Evolutionary conservation across 2,888 invertebrate genomes (phyloP), one percentile per base, ranked within the genome.

Genomic region (Tiliacea aurago): DNA sequence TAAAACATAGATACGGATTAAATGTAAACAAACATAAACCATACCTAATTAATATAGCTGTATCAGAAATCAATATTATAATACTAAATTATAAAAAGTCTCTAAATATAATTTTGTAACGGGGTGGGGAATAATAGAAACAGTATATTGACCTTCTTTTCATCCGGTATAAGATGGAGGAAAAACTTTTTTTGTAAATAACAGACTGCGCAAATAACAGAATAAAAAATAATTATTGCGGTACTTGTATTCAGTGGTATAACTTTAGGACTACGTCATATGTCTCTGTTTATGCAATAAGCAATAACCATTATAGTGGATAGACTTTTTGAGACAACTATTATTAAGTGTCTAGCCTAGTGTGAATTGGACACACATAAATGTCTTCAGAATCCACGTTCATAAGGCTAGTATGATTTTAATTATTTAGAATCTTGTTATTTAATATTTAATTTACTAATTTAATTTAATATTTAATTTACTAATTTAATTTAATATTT

Each of bases 81-180:
- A 69, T 66, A 66, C 55, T 53, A 59, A 80, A 75, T 80, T 70
- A 65, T 63, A 70, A 79, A 79, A 73, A 49, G 64, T 79, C 79
- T 80, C 43, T 67, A 43, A 67, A 63, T 53, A 64, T 64, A 78
- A 80, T 84, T 70, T 70, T 56, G 13, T 73, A 84, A 80, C 76
- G 59, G 76, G 69, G 63, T 68, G 11, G 41, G 49, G 49, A 80
- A 77, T 69, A 68, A 76, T 76, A 70, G 55, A 73, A 68, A 84
- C 13, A 70, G 68, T 45, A 33, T 69, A 73, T 66, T 84, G 81
- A 84, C 72, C 73, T 71, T 70, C 11, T 74, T 59, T 37, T 62
- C 49, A 62, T 53, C 11, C n/a, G 41, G 33, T 11, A 45, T 5
- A 58, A 58, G 51, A 28, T 43, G 1, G n/a, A 56, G 18, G 41